Base-by-base conservation (phyloP, 2,888 invertebrate species). In the Periphyllus acericola region DNA sequence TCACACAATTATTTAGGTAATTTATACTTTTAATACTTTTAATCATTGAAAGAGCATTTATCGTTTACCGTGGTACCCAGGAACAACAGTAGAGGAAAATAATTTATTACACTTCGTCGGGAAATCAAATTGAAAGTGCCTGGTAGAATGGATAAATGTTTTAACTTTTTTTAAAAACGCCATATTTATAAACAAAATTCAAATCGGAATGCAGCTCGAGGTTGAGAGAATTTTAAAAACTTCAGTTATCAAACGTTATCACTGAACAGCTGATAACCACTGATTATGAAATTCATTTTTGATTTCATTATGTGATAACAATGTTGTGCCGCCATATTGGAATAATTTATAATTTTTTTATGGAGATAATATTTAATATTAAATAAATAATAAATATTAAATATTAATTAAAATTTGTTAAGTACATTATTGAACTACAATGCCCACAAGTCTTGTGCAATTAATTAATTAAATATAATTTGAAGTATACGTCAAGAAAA, bases 181-280 rank as follows among this genome's bases (percentile, higher is more conserved):
- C 79, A 78, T 76, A 3, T 17, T 74, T 25, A 21, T 60, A 3
- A 14, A 46, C 46, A 46, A n/a, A n/a, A n/a, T n/a, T n/a, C n/a
- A n/a, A 46, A 46, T 14, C 46, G 14, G 14, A 0, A 46, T 14
- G 14, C 3, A 46, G 36, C 4, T 36, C 3, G 36, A 36, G 14
- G 46, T 46, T 2, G 14, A 46, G 46, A 11, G 46, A 14, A 46
- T 46, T 46, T 46, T 2, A 46, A 46, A 46, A 40, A 40, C 40
- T 40, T 40, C 46, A 46, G 46, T 46, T 46, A 1, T 46, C 14
- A 46, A 46, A 1, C 46, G 46, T 11, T 46, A 46, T 72, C 71
- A 71, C 32, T 8, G 6, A 52, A 55, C 83, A 83, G 83, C 83
- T 83, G 83, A 74, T 36, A 36, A 36, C 46, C 46, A 11, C 11